Evolutionary conservation across 2,888 invertebrate species (phyloP), one percentile per base, ranked within the genome.

Genomic region (Machimus rusticus): DNA sequence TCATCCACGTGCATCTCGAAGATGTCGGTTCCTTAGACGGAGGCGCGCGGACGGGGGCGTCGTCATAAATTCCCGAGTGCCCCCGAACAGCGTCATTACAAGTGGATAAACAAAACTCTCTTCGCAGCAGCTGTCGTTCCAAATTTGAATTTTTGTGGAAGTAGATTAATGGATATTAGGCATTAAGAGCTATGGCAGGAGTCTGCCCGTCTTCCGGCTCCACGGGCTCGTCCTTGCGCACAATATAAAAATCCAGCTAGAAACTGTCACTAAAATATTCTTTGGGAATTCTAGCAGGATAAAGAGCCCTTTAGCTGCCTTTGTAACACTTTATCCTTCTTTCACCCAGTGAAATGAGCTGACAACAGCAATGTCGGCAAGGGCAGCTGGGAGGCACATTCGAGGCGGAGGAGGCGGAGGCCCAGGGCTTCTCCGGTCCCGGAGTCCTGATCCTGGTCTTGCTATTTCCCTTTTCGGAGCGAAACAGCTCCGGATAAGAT

Each of bases 401-500:
- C 43, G 23, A 77, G 74, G 74, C 57, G 43, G 74, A 74, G 46
- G 51, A 55, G 19, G 16, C 77, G 77, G 16, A 46, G 23, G 43
- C 16, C 43, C 85, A 19, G 43, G 74, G 19, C 55, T 55, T 4
- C 85, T 16, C 74, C 43, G 55, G 6, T 3, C 37, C 43, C 43
- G 43, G 23, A 39, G 23, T 78, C 78, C 37, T 43, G 78, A 43
- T 39, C 66, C 23, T 39, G 51, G 37, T 76, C 46, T 46, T 86
- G 76, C n/a, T 86, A 76, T 76, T 86, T 86, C 86, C 77, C 77
- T 86, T 86, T 86, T 86, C 55, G 55, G 46, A 86, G 55, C 77
- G 86, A 55, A 86, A 86, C 86, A 86, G 85, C 85, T 46, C 37
- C 66, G 86, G 86, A 86, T 86, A 86, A 86, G 86, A 86, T 86